These are phyloP conservation scores for Sebastes umbrosus DNA, from an alignment of 2,797 vertebrate species.

Conservation along the genomic window DNA sequence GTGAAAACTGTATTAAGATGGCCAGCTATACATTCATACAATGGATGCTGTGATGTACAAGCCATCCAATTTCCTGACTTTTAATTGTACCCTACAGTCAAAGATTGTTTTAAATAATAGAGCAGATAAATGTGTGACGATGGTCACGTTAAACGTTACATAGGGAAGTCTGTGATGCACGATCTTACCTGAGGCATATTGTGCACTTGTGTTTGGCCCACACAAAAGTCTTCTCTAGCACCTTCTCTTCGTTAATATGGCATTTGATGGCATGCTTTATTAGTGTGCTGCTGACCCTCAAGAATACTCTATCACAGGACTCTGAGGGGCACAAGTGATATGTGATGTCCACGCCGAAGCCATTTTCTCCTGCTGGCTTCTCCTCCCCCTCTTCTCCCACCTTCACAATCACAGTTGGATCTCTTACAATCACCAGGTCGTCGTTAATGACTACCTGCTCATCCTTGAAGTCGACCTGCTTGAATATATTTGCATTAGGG, in stretches of 20 bases:
- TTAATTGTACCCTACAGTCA: neutral
- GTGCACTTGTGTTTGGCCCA: constrained; percentile 92
- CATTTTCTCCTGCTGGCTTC: constrained; percentile 37
- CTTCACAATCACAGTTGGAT: neutral
- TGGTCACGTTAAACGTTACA: neutral
- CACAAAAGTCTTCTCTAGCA: constrained; percentile 89
- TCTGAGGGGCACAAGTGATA: constrained; percentile 85
- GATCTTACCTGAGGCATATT: constrained; percentile 86
- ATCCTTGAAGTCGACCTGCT: constrained; percentile 57
- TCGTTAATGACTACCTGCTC: constrained; percentile 72
- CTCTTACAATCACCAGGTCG: constrained; percentile 55
- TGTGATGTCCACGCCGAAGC: constrained; percentile 20
- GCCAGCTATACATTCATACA: neutral
- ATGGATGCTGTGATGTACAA: neutral
- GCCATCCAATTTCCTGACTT: neutral
- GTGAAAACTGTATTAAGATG: neutral
- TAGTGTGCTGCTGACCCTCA: constrained; percentile 79
- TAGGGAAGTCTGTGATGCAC: neutral
- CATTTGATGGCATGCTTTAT: constrained; percentile 89
- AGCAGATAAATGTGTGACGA: neutral
- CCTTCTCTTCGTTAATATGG: constrained; percentile 88
- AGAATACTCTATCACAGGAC: constrained; percentile 83
- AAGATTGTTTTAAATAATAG: neutral
- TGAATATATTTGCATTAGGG: neutral
- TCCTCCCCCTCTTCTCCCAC: constrained; percentile 12